Conservation (phyloP, 2,113 vertebrate species). For the Smithornis capensis region DNA sequence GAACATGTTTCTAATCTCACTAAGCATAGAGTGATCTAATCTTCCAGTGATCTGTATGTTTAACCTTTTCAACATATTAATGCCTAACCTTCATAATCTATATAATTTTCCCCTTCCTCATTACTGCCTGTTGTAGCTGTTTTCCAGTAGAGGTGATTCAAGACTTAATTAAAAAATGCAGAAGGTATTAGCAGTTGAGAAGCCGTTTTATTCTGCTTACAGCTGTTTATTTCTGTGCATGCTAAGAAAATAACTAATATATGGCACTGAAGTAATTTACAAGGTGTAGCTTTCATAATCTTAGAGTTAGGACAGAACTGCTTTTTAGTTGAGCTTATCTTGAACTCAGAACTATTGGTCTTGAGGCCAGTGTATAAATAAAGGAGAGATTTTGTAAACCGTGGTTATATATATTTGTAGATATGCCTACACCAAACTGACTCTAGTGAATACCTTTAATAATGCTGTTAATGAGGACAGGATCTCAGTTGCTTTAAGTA, state of each 20-base stretch:
- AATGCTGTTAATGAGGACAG: background rate
- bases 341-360: background rate
- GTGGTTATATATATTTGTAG: background rate
- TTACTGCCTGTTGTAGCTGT: background rate
- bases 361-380: background rate
- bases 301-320: background rate
- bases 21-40: background rate
- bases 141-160: background rate
- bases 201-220: background rate
- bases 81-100: background rate
- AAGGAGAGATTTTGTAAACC: background rate
- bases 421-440: background rate
- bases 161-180: background rate
- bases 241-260: background rate
- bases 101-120: accelerated
- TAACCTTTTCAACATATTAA: background rate
- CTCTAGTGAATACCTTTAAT: background rate
- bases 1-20: background rate
- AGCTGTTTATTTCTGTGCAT: background rate
- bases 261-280: background rate
- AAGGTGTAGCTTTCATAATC: background rate
- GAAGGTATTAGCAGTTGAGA: background rate
- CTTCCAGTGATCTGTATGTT: background rate
- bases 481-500: background rate
- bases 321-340: background rate